Conservation (phyloP, 2,888 invertebrate genomes). For the Nudaria mundana region DNA sequence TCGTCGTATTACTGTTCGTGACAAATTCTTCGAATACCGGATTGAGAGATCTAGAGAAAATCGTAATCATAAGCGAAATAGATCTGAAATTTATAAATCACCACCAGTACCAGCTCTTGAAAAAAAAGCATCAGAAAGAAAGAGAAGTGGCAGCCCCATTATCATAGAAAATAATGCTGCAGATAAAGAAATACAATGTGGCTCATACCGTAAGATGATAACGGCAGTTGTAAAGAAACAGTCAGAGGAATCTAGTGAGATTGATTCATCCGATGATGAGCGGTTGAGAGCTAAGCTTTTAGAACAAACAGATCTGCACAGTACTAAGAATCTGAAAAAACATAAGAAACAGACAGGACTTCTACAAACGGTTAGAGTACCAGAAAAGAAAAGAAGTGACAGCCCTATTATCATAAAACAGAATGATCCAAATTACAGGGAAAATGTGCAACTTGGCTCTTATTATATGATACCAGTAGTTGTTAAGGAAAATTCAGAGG, state of each 20-base stretch:
- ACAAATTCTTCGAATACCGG: slow-evolving; percentile 40
- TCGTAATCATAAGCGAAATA: slow-evolving; percentile 51
- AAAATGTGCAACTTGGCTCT: slow-evolving; percentile 67
- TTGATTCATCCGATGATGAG: slow-evolving; percentile 77
- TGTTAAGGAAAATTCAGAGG: slow-evolving; percentile 64
- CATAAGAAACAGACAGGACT: no score
- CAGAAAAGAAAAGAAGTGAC: slow-evolving; percentile 36
- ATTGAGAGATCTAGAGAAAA: slow-evolving; percentile 35
- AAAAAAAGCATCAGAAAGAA: no score
- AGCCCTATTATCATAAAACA: slow-evolving; percentile 59
- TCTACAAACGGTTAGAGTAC: no score
- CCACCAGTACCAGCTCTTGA: no score
- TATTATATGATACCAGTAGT: slow-evolving; percentile 74
- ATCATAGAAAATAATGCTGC: no score
- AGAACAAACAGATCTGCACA: slow-evolving; percentile 71
- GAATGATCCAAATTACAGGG: slow-evolving; percentile 54
- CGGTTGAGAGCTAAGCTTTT: slow-evolving; percentile 70
- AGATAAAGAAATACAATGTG: no score
- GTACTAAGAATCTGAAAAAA: slow-evolving; percentile 69
- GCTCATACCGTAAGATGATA: no score
- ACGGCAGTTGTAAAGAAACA: slow-evolving; percentile 44
- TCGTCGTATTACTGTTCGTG: slow-evolving; percentile 35
- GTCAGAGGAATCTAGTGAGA: slow-evolving; percentile 71
- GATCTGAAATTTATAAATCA: slow-evolving; percentile 61
- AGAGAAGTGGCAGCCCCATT: no score